phyloP scores from a whole-genome alignment of 2,113 vertebrate species.

The Gobiocypris rarus region DNA sequence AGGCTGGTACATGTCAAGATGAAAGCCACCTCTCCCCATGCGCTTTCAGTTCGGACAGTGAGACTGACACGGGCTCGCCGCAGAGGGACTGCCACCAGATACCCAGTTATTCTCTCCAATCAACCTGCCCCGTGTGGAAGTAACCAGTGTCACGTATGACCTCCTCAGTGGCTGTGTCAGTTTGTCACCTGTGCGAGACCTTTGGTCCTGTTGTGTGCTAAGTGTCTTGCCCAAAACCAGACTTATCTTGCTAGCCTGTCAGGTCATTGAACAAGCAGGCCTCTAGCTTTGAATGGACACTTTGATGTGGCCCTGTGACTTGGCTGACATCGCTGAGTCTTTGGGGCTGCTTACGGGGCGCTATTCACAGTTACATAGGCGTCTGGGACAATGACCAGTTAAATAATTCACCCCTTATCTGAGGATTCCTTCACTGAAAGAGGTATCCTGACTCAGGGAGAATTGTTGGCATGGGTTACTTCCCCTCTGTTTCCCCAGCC shows the following conservation, averaged over 20 bases:
- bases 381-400: constrained; percentile 45
- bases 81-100: constrained; percentile 68
- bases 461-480: constrained; percentile 38
- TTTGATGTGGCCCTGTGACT: constrained; percentile 72
- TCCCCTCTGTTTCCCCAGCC: constrained; percentile 2
- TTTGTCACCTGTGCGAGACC: constrained; percentile 74
- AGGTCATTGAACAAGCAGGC: constrained; percentile 70
- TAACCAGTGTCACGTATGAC: constrained; percentile 60
- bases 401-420: constrained; percentile 35
- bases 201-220: constrained; percentile 67
- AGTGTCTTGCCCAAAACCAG: constrained; percentile 69
- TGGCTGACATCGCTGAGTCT: constrained; percentile 62
- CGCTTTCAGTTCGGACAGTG: constrained; percentile 71
- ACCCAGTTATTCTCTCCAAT: constrained; percentile 66
- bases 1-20: constrained; percentile 71
- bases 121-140: constrained; percentile 66
- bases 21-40: constrained; percentile 72
- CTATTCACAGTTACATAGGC: constrained; percentile 62
- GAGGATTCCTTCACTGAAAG: constrained; percentile 44
- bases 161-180: constrained; percentile 62
- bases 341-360: constrained; percentile 59
- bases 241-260: constrained; percentile 74
- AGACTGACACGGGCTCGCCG: constrained; percentile 64
- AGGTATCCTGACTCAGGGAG: constrained; percentile 44
- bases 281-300: constrained; percentile 66